Conservation (phyloP, 2,113 vertebrate genomes). For the Eira barbara region DNA sequence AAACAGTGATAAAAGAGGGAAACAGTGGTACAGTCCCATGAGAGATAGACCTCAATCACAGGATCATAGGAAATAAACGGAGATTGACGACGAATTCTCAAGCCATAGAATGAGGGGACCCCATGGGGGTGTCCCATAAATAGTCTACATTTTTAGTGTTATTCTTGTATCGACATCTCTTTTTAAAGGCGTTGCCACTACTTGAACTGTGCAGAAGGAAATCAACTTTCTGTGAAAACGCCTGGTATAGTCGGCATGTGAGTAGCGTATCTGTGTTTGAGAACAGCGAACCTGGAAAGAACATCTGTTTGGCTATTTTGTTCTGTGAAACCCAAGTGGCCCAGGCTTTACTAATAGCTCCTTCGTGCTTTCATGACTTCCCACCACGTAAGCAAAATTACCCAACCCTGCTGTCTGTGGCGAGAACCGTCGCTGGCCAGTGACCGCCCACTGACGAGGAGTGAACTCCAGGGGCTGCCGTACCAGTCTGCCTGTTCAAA, state of each 20-base stretch:
- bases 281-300: slow-evolving; percentile 41
- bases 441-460: slow-evolving; percentile 28
- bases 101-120: background rate
- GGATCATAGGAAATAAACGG: background rate
- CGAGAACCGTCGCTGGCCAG: slow-evolving; percentile 36
- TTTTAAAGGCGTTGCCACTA: background rate
- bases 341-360: slow-evolving; percentile 56
- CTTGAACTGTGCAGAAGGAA: background rate
- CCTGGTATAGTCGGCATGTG: background rate
- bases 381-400: slow-evolving; percentile 55
- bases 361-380: slow-evolving; percentile 54
- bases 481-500: background rate
- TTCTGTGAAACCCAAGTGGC: slow-evolving; percentile 51
- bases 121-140: background rate
- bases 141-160: background rate
- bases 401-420: slow-evolving; percentile 24
- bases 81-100: background rate
- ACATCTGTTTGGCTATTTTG: slow-evolving; percentile 62
- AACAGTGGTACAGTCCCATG: background rate
- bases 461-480: background rate
- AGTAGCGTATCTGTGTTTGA: background rate
- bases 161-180: background rate
- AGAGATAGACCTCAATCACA: background rate
- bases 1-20: background rate
- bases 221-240: background rate